A percentile compares a stretch with the other conserved stretches of the same genome.
Conservation (phyloP, 2,113 vertebrate species). For the Sinocyclocheilus anophthalmus region DNA sequence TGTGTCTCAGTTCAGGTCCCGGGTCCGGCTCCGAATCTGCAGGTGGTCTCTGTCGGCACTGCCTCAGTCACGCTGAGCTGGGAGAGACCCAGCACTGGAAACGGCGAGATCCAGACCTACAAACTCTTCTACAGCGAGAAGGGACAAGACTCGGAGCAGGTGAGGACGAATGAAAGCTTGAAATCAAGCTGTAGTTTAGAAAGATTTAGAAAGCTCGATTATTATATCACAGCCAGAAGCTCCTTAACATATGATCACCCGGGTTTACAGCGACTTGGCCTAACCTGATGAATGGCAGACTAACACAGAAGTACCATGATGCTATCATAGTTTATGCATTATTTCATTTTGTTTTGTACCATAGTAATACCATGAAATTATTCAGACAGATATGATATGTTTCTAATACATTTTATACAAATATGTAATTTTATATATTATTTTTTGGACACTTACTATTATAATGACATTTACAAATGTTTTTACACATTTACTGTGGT, state of each 20-base stretch:
- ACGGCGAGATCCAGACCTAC: slow-evolving; percentile 93
- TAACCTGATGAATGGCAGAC: not conserved
- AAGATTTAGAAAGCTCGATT: not conserved
- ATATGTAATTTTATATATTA: not conserved
- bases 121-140: slow-evolving; percentile 94
- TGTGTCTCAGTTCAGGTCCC: slow-evolving; percentile 87
- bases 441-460: not conserved
- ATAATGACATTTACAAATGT: not conserved
- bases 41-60: slow-evolving; percentile 77
- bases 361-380: not conserved
- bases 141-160: slow-evolving; percentile 87
- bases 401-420: not conserved
- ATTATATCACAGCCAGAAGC: not conserved
- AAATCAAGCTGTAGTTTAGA: too few species aligned
- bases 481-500: not conserved
- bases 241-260: not conserved
- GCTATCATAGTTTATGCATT: not conserved
- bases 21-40: slow-evolving; percentile 91
- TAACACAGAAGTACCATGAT: not conserved
- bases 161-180: slow-evolving; percentile 57
- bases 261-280: not conserved
- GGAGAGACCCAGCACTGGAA: slow-evolving; percentile 89
- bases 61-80: slow-evolving; percentile 85
- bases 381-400: not conserved
- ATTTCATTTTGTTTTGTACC: not conserved